Percentiles rank a stretch among this genome's conserved stretches.
Evolutionary conservation across 2,797 vertebrate species (phyloP).

Genomic region (Gallinago stenura): DNA sequence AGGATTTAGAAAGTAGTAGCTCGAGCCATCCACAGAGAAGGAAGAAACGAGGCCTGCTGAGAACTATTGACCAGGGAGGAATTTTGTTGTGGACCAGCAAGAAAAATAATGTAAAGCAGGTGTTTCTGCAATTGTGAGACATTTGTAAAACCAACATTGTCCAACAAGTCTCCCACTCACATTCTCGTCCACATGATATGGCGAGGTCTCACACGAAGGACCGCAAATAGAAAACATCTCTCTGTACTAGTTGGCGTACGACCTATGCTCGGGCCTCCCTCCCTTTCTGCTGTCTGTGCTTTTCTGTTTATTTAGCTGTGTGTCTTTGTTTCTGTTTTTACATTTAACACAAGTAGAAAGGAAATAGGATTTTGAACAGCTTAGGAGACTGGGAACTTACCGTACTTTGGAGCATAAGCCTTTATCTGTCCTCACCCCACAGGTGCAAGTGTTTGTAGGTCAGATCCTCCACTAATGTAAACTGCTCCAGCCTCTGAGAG

Average conservation of each 20-base stretch:
- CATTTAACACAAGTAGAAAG: constrained; percentile 70
- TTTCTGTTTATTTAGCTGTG: constrained; percentile 72
- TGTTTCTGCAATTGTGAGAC: constrained; percentile 42
- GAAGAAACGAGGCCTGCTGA: neutral
- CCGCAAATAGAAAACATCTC: constrained; percentile 63
- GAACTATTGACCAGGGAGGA: constrained; percentile 31
- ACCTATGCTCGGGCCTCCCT: constrained; percentile 33
- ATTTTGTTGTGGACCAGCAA: constrained; percentile 48
- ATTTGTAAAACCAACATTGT: constrained; percentile 15
- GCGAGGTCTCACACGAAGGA: neutral
- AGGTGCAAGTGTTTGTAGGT: neutral
- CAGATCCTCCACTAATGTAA: neutral
- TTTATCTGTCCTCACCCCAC: neutral
- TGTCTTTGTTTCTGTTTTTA: constrained; percentile 74
- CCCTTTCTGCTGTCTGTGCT: constrained; percentile 48
- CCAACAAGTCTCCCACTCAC: constrained; percentile 57
- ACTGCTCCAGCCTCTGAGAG: neutral
- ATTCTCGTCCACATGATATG: neutral
- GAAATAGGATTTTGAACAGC: constrained; percentile 68
- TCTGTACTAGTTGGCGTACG: constrained; percentile 39
- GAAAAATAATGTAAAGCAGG: constrained; percentile 59
- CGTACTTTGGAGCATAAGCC: neutral
- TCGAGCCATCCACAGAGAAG: neutral
- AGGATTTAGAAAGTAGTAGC: neutral
- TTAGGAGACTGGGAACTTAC: constrained; percentile 39